Conservation (phyloP, 2,888 invertebrate genomes). For the Ecdyonurus torrentis region DNA sequence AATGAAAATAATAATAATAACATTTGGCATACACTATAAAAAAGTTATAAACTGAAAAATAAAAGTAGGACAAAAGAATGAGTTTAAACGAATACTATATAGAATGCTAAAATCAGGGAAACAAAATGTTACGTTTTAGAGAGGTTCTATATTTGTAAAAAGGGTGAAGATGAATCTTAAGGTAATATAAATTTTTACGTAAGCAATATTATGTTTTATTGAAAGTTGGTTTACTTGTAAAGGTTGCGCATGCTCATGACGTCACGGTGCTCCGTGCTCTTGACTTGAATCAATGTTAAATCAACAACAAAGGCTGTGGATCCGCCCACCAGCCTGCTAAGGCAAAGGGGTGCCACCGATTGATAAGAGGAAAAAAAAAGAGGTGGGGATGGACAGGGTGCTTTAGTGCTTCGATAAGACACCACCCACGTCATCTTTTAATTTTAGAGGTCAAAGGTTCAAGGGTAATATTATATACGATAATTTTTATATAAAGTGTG, state of each 20-base stretch:
- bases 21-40: too few relatives aligned
- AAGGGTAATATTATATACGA: too few relatives aligned
- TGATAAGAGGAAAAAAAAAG: background rate
- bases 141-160: too few relatives aligned
- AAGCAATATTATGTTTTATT: background rate
- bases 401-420: background rate
- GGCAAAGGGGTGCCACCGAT: background rate
- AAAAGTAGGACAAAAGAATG: too few relatives aligned
- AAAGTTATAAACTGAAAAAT: too few relatives aligned
- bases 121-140: too few relatives aligned
- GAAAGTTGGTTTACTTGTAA: background rate
- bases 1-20: too few relatives aligned
- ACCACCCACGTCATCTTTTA: too few relatives aligned
- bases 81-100: too few relatives aligned
- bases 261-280: background rate
- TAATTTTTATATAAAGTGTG: too few relatives aligned
- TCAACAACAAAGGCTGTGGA: background rate
- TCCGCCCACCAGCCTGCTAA: background rate
- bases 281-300: background rate
- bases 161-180: background rate
- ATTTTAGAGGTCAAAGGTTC: background rate
- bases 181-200: background rate
- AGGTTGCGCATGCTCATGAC: background rate
- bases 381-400: background rate
- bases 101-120: too few relatives aligned